These are phyloP conservation scores for Desmophyllum pertusum DNA, from an alignment of 92 coral and sea anemone genomes.

Conservation along the genomic window DNA sequence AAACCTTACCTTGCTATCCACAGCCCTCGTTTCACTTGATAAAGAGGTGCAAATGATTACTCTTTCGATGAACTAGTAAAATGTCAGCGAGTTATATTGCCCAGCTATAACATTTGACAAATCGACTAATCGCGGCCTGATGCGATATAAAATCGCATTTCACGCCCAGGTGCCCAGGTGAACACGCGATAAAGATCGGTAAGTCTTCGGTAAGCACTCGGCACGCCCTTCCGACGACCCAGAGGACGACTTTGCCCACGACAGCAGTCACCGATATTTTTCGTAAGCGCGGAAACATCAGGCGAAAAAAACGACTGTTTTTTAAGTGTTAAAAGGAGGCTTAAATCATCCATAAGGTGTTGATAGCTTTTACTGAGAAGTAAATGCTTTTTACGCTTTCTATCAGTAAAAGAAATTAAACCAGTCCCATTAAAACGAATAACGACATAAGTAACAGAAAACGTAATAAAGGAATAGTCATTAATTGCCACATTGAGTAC, in stretches of 20 bases:
- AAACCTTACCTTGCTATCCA: conserved; percentile 9
- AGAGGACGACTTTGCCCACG: background rate
- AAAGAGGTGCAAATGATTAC: background rate
- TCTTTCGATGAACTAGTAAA: background rate
- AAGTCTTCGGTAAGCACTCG: conserved; percentile 17
- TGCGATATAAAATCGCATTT: conserved; percentile 8
- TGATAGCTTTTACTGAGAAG: background rate
- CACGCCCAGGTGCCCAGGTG: conserved; percentile 13
- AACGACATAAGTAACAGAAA: too few relatives aligned
- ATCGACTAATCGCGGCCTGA: background rate
- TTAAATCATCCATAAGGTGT: too few relatives aligned
- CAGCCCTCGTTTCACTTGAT: background rate
- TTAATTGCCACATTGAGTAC: too few relatives aligned
- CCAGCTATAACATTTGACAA: background rate
- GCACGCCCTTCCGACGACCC: background rate
- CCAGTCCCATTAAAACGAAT: background rate
- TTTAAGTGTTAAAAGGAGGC: background rate
- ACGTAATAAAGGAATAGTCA: too few relatives aligned
- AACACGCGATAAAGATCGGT: conserved; percentile 17
- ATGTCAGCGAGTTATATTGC: conserved; percentile 12
- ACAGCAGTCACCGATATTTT: background rate
- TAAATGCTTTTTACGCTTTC: background rate
- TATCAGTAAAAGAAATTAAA: background rate
- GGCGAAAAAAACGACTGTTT: background rate
- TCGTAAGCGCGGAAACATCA: background rate